Conservation (phyloP, 2,797 vertebrate genomes). For the Spatula versicolor region DNA sequence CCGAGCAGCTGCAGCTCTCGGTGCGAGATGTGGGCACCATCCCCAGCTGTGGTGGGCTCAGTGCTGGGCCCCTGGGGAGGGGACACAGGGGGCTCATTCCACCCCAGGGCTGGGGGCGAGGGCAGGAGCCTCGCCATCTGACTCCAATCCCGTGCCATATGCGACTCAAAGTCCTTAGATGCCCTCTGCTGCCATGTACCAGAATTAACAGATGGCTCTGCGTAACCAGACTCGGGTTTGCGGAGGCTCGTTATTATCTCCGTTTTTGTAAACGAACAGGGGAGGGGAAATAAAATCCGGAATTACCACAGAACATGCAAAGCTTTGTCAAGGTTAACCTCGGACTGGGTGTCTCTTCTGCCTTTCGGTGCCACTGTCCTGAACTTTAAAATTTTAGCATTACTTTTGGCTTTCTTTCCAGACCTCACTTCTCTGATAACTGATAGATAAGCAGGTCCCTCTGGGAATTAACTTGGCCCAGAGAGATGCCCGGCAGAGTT, state of each 20-base stretch:
- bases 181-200: slow-evolving; percentile 55
- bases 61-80: too few relatives aligned
- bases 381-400: slow-evolving; percentile 1
- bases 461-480: slow-evolving; percentile 16
- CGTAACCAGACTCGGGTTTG: slow-evolving; percentile 26
- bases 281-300: not conserved
- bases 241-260: slow-evolving; percentile 20
- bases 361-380: not conserved
- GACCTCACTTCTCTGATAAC: slow-evolving; percentile 20
- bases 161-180: slow-evolving; percentile 67
- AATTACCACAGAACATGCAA: slow-evolving; percentile 23
- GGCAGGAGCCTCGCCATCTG: slow-evolving; percentile 32
- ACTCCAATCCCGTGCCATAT: slow-evolving; percentile 47
- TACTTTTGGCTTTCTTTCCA: slow-evolving; percentile 41
- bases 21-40: not conserved
- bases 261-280: not conserved
- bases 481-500: slow-evolving; percentile 18
- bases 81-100: not conserved
- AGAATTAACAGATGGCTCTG: slow-evolving; percentile 58
- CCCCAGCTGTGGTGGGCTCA: not conserved
- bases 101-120: not conserved
- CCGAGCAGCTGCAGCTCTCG: not conserved
- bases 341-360: slow-evolving; percentile 14
- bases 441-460: not conserved
- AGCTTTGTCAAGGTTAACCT: not conserved